Base-by-base conservation (phyloP, 1,140 invertebrate species). In the Ctenoplectra terminalis region DNA sequence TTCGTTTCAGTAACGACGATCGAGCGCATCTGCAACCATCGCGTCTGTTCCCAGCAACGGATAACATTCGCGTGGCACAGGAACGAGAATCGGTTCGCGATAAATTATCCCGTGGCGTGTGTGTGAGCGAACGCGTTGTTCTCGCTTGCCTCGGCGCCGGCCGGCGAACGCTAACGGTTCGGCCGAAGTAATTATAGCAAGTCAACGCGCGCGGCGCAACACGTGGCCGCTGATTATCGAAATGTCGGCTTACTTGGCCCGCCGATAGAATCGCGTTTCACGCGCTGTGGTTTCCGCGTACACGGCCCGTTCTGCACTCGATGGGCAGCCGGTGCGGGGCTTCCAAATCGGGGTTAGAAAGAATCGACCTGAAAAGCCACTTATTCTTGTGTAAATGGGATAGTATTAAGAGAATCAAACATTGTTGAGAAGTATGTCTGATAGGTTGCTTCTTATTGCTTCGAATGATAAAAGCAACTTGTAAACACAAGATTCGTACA, bases 181-280 rank as follows among this genome's bases (percentile, higher is more conserved):
- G 70, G 60, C 73, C 43, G 76, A 86, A 86, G 82, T 87, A 87
- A 87, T 87, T 87, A 87, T 87, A 46, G 79, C 79, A 56, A 81
- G 80, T 82, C 80, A 82, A 77, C 80, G 73, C 81, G 73, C 73
- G 81, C 81, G 72, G 76, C 81, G 86, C 86, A 87, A 87, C 86
- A 87, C 86, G 86, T 87, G 86, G 86, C 84, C 76, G 84, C 86
- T 79, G 84, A 87, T 87, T 87, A 87, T 87, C 85, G 84, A 87
- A 87, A 87, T 83, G 86, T 86, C 79, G 75, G 81, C 58, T 56
- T 80, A 64, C 81, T 83, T 87, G 63, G 43, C 54, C 52, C 72
- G 50, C n/a, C 80, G 80, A 73, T 75, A 50, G 58, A 75, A 81
- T 81, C 71, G 78, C 60, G 78, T 66, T 75, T 81, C 78, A 81